Percentiles rank a stretch among this genome's conserved stretches.
These are phyloP conservation scores for Scarus forsteni DNA, from an alignment of 2,797 vertebrate species.

Conservation along the genomic window DNA sequence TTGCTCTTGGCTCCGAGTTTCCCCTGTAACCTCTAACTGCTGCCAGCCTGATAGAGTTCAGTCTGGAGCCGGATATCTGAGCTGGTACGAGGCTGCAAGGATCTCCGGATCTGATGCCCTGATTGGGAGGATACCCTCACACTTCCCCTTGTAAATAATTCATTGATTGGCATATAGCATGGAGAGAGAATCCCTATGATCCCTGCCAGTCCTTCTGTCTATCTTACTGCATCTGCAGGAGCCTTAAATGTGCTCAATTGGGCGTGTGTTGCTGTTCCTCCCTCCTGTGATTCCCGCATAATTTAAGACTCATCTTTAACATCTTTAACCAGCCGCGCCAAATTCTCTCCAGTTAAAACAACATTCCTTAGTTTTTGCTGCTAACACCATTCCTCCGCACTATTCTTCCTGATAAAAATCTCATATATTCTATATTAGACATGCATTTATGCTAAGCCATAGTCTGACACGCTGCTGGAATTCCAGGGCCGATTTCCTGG, in stretches of 20 bases:
- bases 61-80: slow-evolving; percentile 24
- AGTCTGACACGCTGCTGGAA: slow-evolving; percentile 23
- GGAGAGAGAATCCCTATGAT: slow-evolving; percentile 60
- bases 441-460: slow-evolving; percentile 48
- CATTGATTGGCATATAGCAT: slow-evolving; percentile 81
- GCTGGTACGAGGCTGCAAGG: slow-evolving; percentile 15
- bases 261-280: slow-evolving; percentile 23
- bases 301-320: slow-evolving; percentile 42
- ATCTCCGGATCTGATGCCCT: slow-evolving; percentile 42
- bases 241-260: slow-evolving; percentile 37
- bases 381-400: slow-evolving; percentile 21
- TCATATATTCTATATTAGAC: slow-evolving; percentile 29
- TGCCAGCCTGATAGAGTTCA: neutral
- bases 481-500: slow-evolving; percentile 38
- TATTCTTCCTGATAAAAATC: slow-evolving; percentile 32
- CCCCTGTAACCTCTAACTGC: neutral
- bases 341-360: slow-evolving; percentile 43
- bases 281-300: slow-evolving; percentile 34
- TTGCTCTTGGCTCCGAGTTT: neutral
- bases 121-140: slow-evolving; percentile 67
- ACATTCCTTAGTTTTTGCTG: slow-evolving; percentile 19
- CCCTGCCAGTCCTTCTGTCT: slow-evolving; percentile 32
- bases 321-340: slow-evolving; percentile 49
- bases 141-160: slow-evolving; percentile 78
- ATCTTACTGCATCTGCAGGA: slow-evolving; percentile 26